Evolutionary conservation across 2,888 invertebrate species (phyloP).

Genomic region (Luperina testacea): DNA sequence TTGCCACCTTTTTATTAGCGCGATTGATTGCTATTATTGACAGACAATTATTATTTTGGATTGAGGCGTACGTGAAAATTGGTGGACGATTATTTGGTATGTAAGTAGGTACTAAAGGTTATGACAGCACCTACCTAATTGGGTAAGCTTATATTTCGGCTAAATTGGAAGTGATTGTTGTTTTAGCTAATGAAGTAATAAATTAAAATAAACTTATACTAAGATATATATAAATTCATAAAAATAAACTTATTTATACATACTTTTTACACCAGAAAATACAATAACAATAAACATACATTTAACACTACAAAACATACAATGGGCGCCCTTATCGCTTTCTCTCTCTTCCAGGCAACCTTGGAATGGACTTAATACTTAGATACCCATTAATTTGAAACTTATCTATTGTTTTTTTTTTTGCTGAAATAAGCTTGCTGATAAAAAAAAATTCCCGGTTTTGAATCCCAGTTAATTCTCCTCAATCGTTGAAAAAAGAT

Average conservation of each 20-base stretch:
- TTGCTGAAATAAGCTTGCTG: background rate
- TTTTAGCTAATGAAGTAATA: background rate
- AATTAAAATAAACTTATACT: background rate
- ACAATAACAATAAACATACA: background rate
- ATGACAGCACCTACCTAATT: slow-evolving; percentile 9
- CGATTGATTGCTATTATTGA: slow-evolving; percentile 54
- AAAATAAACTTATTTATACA: background rate
- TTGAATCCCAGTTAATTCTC: no score
- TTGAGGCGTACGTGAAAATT: slow-evolving; percentile 38
- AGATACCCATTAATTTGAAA: background rate
- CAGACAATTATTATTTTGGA: slow-evolving; percentile 49
- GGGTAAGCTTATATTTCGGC: background rate
- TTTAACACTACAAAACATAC: background rate
- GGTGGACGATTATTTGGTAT: slow-evolving; percentile 30
- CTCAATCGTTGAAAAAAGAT: background rate
- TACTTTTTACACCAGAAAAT: background rate
- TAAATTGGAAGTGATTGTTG: background rate
- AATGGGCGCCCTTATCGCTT: background rate
- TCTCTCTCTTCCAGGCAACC: background rate
- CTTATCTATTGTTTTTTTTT: no score
- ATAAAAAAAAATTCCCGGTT: background rate
- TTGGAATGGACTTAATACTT: background rate
- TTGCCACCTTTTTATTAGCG: slow-evolving; percentile 46
- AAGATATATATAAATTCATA: background rate
- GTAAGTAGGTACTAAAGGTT: slow-evolving; percentile 17